Base-by-base conservation (phyloP, 2,797 vertebrate genomes). In the Peromyscus aztecus region DNA sequence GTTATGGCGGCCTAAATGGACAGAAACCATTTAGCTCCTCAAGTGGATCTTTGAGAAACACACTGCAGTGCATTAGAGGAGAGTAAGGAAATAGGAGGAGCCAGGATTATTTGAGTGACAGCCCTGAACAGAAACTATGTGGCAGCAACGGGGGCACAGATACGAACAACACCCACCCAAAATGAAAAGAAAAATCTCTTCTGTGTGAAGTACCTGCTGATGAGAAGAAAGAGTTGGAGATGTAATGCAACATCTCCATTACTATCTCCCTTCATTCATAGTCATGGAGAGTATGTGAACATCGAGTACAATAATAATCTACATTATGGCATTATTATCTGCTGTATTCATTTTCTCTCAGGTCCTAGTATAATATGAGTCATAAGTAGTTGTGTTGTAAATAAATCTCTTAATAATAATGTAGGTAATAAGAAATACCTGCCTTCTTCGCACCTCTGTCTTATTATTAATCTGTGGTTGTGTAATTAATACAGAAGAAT, bases 401-500 rank as follows among this genome's bases (percentile, higher is more conserved):
- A 89, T 96, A 96, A 92, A 93, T 91, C 80, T 96, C 76, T 61
- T 93, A 94, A 75, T 40, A 91, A 67, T 90, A 89, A 76, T 90
- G 81, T 80, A 84, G 78, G 52, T 88, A 96, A 83, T 14, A 87
- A 96, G 81, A 89, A 91, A 3, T 82, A 55, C 29, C 75, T 97
- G 31, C 61, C 92, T 85, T 90, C 77, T 92, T 94, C 43, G 40
- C 17, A 76, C 4, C 7, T 93, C 49, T 21, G 4, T 84, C 73
- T 37, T 88, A 13, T 91, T 95, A 91, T 90, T 94, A 91, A 94
- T 91, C 91, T 10, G 17, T 63, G 27, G 83, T n/a, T 91, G 63
- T 37, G 65, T 63, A 96, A 67, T 96, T 96, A 95, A 65, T 75
- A 40, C 10, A 29, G 17, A 59, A 83, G 65, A 90, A 81, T 1